Conservation (phyloP, 2,113 vertebrate genomes). For the Hystrix cristata region DNA sequence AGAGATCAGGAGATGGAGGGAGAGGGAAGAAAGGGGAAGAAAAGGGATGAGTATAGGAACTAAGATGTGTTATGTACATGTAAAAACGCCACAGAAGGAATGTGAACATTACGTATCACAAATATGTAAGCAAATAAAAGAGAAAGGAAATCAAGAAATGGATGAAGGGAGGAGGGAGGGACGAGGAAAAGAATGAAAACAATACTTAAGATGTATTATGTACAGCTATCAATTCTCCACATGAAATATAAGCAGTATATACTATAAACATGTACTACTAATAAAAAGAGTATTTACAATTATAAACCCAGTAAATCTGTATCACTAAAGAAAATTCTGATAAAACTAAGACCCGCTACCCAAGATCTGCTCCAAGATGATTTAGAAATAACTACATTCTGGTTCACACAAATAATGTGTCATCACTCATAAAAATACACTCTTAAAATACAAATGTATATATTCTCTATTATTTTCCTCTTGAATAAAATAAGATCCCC, state of each 20-base stretch:
- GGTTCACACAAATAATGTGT: not conserved
- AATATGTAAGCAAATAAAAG: not conserved
- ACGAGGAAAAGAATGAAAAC: not conserved
- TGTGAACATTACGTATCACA: rapidly evolving
- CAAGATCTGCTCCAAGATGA: not conserved
- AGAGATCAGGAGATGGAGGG: not conserved
- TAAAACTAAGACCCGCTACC: not conserved
- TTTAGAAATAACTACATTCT: not conserved
- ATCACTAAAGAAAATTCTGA: not conserved
- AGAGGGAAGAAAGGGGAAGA: not conserved
- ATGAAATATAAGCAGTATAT: not conserved
- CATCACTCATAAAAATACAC: not conserved
- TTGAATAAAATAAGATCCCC: slow-evolving; percentile 17
- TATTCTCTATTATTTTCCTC: not conserved
- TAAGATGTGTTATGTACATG: not conserved
- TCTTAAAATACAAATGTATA: slow-evolving; percentile 6
- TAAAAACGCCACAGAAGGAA: not conserved
- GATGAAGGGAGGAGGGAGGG: no score
- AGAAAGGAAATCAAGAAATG: not conserved
- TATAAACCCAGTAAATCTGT: not conserved
- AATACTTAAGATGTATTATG: not conserved
- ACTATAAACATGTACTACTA: not conserved
- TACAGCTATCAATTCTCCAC: not conserved
- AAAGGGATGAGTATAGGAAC: not conserved
- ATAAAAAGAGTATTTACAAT: not conserved